A percentile compares a stretch with the other conserved stretches of the same genome.
phyloP scores from a whole-genome alignment of 2,797 vertebrate species.

The Scleropages formosus region DNA sequence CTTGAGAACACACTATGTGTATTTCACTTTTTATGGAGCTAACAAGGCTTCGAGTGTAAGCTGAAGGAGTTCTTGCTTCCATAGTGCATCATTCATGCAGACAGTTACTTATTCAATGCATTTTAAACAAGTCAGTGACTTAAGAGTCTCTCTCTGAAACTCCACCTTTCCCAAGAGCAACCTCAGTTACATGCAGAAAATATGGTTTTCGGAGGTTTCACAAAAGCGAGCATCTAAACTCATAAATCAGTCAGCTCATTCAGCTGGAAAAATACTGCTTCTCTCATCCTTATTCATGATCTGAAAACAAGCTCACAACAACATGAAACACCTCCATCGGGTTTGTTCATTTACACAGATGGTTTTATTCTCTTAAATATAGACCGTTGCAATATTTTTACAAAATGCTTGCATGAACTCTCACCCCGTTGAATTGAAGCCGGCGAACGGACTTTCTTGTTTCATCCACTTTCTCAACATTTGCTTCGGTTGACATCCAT shows the following conservation, averaged over 20 bases:
- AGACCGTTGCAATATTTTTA: background rate
- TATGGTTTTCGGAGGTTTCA: background rate
- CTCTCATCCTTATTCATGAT: constrained; percentile 5
- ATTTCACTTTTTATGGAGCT: background rate
- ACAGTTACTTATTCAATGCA: background rate
- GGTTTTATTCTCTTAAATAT: background rate
- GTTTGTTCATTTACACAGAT: background rate
- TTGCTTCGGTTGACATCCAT: background rate
- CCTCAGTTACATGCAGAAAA: background rate
- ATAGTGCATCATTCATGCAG: background rate
- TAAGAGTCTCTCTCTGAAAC: no score
- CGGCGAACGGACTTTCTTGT: background rate
- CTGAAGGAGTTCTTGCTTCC: background rate
- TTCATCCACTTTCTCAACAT: constrained; percentile 3
- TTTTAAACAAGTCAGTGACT: background rate
- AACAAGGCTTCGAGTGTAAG: background rate
- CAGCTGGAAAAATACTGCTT: background rate
- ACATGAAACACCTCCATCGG: background rate
- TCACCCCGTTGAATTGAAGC: background rate
- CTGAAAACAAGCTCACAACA: constrained; percentile 1
- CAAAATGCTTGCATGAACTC: background rate
- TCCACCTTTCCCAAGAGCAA: no score
- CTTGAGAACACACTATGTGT: background rate
- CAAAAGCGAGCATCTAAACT: background rate
- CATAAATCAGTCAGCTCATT: background rate